phyloP scores from a whole-genome alignment of 1,140 invertebrate species.

The Heterodera schachtii region DNA sequence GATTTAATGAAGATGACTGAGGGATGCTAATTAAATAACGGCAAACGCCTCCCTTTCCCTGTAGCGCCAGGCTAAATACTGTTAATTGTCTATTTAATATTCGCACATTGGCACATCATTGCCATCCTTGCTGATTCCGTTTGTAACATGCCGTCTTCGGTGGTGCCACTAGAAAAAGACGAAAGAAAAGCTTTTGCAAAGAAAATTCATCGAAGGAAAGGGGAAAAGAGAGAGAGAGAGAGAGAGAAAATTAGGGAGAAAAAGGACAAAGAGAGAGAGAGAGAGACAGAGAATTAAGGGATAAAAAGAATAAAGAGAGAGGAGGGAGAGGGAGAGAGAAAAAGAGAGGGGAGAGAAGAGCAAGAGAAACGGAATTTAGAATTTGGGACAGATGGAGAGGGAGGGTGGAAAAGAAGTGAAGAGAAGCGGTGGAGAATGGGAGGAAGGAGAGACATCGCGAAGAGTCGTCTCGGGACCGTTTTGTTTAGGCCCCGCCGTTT shows the following conservation, averaged over 20 bases:
- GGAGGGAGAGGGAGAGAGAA: no score
- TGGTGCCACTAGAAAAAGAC: not conserved
- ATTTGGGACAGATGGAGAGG: no score
- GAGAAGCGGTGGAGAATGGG: no score
- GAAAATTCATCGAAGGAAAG: not conserved
- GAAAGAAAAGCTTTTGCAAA: not conserved
- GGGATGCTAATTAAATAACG: no score
- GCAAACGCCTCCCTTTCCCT: no score
- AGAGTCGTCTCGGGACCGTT: no score
- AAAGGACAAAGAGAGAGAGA: not conserved
- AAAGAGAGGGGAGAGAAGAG: no score
- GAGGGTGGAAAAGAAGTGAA: not conserved
- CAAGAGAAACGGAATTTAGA: no score
- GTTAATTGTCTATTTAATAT: not conserved
- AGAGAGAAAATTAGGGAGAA: not conserved
- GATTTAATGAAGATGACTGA: no score
- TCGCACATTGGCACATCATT: not conserved
- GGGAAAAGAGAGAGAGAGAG: not conserved
- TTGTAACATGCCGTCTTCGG: not conserved
- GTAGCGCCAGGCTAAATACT: not conserved
- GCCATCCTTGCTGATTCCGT: not conserved
- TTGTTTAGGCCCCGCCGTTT: no score
- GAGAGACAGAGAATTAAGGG: not conserved
- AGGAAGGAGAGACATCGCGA: no score
- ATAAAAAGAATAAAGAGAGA: not conserved